Percentiles rank a stretch among this genome's conserved stretches.
Conservation (phyloP, 2,797 vertebrate genomes). For the Picus viridis region DNA sequence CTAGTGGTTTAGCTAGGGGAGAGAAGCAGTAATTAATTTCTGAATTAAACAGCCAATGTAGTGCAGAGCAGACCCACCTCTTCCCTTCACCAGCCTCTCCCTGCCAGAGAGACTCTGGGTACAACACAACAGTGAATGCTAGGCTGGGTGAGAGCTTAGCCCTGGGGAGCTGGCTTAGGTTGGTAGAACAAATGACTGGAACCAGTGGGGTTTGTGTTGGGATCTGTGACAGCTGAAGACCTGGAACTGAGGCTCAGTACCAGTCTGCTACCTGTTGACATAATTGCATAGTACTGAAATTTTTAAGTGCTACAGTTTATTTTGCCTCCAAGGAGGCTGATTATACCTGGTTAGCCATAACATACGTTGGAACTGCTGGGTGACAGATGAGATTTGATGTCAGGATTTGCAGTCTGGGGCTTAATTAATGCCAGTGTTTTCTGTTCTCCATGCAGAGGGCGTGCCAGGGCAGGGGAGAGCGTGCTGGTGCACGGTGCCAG, state of each 20-base stretch:
- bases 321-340: background rate
- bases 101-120: background rate
- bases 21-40: background rate
- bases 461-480: constrained; percentile 83
- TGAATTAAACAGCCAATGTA: background rate
- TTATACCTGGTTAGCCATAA: background rate
- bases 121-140: too few species aligned
- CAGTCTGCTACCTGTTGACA: background rate
- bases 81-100: background rate
- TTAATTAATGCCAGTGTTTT: background rate
- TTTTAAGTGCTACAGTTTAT: background rate
- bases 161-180: background rate
- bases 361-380: background rate
- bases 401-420: background rate
- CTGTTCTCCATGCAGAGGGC: constrained; percentile 78
- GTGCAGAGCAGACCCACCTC: background rate
- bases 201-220: background rate
- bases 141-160: background rate
- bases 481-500: constrained; percentile 94
- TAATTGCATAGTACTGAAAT: background rate
- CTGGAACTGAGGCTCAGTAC: background rate
- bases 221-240: background rate
- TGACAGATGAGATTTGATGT: background rate
- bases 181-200: background rate
- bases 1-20: background rate